Conservation (phyloP, 64 coral and sea anemone genomes). For the Exaiptasia diaphana region DNA sequence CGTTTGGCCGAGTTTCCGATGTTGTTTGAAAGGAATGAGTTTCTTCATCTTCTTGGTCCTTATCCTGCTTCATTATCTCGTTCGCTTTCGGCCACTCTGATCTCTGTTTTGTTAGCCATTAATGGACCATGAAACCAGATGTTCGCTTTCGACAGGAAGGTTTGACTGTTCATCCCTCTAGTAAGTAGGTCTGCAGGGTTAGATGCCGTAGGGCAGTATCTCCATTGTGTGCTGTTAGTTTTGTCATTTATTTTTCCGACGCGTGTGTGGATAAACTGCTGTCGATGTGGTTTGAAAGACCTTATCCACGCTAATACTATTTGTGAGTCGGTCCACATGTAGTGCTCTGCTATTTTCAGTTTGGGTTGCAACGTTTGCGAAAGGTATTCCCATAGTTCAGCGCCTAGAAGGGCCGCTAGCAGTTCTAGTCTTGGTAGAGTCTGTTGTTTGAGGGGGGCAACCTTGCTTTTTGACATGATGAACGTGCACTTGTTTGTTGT, state of each 20-base stretch:
- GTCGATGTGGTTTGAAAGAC: not conserved
- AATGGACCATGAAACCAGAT: conserved; percentile 42
- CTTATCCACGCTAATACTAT: conserved; percentile 33
- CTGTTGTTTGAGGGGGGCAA: conserved; percentile 9
- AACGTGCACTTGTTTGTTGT: not conserved
- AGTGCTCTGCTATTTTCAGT: not conserved
- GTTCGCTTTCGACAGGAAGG: not conserved
- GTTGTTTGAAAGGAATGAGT: no score
- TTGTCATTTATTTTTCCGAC: conserved; percentile 27
- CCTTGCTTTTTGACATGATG: conserved; percentile 37
- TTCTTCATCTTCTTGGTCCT: not conserved
- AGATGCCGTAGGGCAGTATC: conserved; percentile 45
- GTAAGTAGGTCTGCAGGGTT: conserved; percentile 51
- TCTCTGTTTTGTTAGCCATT: not conserved
- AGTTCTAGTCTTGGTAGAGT: conserved; percentile 49
- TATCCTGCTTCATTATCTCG: not conserved
- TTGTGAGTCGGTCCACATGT: conserved; percentile 49
- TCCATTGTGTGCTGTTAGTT: not conserved
- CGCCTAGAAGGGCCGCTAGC: conserved; percentile 37
- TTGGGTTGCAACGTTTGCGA: not conserved
- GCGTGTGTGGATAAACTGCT: conserved; percentile 26
- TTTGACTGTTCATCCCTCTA: conserved; percentile 8
- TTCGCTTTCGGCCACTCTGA: no score
- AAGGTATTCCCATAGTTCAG: conserved; percentile 23
- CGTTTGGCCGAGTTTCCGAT: not conserved